Percentiles rank a stretch among this genome's conserved stretches.
phyloP scores from a whole-genome alignment of 2,888 invertebrate species.

The Heteromyza rotundicornis region DNA sequence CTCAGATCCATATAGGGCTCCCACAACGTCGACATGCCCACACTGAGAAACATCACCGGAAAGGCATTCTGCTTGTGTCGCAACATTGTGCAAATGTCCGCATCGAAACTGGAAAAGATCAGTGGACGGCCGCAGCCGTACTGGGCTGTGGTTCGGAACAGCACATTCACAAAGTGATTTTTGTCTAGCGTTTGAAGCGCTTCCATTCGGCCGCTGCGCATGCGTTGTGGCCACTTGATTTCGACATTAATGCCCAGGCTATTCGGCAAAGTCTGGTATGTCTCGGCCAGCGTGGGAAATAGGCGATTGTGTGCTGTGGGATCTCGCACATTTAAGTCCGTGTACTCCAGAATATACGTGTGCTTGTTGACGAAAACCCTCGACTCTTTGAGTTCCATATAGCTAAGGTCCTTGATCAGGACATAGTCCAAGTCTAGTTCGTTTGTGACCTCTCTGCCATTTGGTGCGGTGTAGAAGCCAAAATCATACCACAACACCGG shows the following conservation, averaged over 20 bases:
- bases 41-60: slow-evolving; percentile 84
- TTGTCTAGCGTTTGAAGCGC: slow-evolving; percentile 81
- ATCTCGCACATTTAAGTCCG: slow-evolving; percentile 79
- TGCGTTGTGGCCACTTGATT: slow-evolving; percentile 93
- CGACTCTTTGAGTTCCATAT: slow-evolving; percentile 85
- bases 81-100: slow-evolving; percentile 93
- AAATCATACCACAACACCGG: slow-evolving; percentile 97
- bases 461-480: slow-evolving; percentile 67
- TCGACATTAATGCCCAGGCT: slow-evolving; percentile 94
- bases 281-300: slow-evolving; percentile 87
- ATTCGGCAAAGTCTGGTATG: slow-evolving; percentile 76
- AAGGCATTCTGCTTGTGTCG: slow-evolving; percentile 94
- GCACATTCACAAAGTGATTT: slow-evolving; percentile 86
- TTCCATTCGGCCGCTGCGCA: slow-evolving; percentile 83
- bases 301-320: slow-evolving; percentile 69
- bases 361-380: slow-evolving; percentile 80
- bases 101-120: slow-evolving; percentile 93
- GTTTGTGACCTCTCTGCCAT: slow-evolving; percentile 71
- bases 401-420: slow-evolving; percentile 89
- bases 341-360: slow-evolving; percentile 70
- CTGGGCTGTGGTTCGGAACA: slow-evolving; percentile 79
- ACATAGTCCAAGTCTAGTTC: slow-evolving; percentile 84
- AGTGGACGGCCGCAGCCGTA: slow-evolving; percentile 82
- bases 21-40: slow-evolving; percentile 45
- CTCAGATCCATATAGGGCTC: slow-evolving; percentile 83